Conservation (phyloP, 2,888 invertebrate genomes). For the Synanthedon andrenaeformis region DNA sequence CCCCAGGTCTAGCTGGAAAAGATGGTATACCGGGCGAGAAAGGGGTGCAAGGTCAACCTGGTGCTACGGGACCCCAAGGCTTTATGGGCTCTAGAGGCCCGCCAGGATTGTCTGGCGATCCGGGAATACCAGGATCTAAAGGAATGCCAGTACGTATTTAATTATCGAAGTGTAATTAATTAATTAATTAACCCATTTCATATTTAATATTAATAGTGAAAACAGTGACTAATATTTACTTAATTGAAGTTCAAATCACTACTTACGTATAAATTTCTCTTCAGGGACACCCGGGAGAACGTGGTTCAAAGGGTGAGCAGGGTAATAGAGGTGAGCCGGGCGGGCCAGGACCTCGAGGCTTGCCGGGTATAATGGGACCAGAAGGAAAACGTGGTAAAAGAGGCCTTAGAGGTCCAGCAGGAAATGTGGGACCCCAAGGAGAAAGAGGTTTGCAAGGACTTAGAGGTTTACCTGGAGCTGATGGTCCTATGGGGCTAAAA, state of each 20-base stretch:
- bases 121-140: slow-evolving; percentile 80
- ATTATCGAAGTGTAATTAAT: background rate
- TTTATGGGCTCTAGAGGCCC: slow-evolving; percentile 85
- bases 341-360: slow-evolving; percentile 77
- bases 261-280: background rate
- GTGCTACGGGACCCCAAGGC: slow-evolving; percentile 82
- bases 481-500: slow-evolving; percentile 81
- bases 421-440: slow-evolving; percentile 78
- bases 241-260: background rate
- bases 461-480: slow-evolving; percentile 79
- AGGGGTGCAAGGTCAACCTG: slow-evolving; percentile 78
- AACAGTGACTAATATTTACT: background rate
- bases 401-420: slow-evolving; percentile 81
- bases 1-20: slow-evolving; percentile 80
- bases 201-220: background rate
- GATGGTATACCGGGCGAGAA: slow-evolving; percentile 87
- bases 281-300: slow-evolving; percentile 81
- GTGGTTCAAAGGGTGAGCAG: slow-evolving; percentile 82
- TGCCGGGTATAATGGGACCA: slow-evolving; percentile 79
- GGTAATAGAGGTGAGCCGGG: slow-evolving; percentile 84
- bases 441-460: slow-evolving; percentile 77
- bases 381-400: slow-evolving; percentile 87
- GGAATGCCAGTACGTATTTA: slow-evolving; percentile 74
- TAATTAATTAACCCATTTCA: background rate
- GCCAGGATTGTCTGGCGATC: slow-evolving; percentile 79